These are phyloP conservation scores for Arrhopalites spinosus DNA, from an alignment of 2,888 invertebrate genomes.

Conservation along the genomic window DNA sequence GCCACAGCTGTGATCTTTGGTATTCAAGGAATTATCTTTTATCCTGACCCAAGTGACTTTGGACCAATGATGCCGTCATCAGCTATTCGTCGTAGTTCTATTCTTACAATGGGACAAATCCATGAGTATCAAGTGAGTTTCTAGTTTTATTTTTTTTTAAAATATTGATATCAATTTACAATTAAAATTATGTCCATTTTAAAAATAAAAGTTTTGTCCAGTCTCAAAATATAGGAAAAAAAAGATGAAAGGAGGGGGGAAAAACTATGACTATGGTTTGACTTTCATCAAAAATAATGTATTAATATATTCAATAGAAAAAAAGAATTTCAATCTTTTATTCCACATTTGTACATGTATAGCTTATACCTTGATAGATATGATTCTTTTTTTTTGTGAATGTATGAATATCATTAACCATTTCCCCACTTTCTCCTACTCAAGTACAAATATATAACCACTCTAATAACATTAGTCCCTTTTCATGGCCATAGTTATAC, in stretches of 20 bases:
- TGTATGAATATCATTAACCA: too few species aligned
- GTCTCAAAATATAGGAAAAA: not conserved
- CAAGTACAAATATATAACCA: too few species aligned
- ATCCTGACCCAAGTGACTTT: conserved; percentile 54
- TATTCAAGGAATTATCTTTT: conserved; percentile 52
- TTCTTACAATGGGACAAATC: conserved; percentile 53
- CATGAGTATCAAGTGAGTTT: conserved; percentile 53
- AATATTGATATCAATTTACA: not conserved
- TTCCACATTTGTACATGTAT: too few species aligned
- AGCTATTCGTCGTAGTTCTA: conserved; percentile 49
- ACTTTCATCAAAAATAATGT: not conserved
- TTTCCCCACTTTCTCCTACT: too few species aligned
- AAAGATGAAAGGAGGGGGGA: not conserved
- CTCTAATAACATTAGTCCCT: too few species aligned
- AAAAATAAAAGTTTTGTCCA: too few species aligned
- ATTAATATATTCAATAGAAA: too few species aligned
- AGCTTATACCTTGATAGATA: too few species aligned
- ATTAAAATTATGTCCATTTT: not conserved
- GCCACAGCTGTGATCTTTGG: conserved; percentile 51
- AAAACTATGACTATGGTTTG: not conserved
- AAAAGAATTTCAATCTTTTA: too few species aligned
- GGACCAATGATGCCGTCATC: conserved; percentile 48
- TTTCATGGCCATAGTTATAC: too few species aligned
- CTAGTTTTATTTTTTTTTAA: not conserved
- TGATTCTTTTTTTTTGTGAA: too few species aligned